A percentile compares a stretch with the other conserved stretches of the same genome.
Evolutionary conservation across 2,888 invertebrate species (phyloP).

Genomic region (Trimorus sp.): DNA sequence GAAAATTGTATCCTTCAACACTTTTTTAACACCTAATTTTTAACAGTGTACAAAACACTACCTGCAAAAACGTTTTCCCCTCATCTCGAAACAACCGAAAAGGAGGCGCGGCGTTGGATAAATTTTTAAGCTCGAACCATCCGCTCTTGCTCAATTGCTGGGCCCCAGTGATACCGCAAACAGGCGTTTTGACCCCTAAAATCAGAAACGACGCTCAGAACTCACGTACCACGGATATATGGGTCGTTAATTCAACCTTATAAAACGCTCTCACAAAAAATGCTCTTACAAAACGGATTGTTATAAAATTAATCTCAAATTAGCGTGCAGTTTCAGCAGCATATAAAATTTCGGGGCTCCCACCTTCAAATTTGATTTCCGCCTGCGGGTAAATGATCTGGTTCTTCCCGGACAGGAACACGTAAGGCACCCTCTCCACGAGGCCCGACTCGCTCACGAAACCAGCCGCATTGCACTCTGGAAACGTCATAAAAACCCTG

Average conservation of each 20-base stretch:
- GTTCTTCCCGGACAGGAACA: constrained; percentile 91
- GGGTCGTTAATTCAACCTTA: too few relatives aligned
- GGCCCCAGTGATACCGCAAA: constrained; percentile 93
- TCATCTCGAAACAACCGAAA: constrained; percentile 91
- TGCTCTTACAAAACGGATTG: too few relatives aligned
- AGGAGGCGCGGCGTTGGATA: constrained; percentile 89
- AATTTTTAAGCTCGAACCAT: constrained; percentile 90
- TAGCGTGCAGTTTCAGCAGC: too few relatives aligned
- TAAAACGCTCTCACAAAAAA: too few relatives aligned
- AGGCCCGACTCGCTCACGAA: constrained; percentile 88
- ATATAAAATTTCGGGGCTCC: neutral
- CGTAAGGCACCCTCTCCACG: constrained; percentile 91
- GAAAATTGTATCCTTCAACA: too few relatives aligned
- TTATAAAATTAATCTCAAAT: neutral
- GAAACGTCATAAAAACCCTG: constrained; percentile 72
- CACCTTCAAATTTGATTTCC: constrained; percentile 91
- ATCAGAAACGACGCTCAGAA: neutral
- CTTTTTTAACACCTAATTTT: too few relatives aligned
- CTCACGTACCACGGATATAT: neutral
- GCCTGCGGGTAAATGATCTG: constrained; percentile 94
- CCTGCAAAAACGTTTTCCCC: constrained; percentile 89
- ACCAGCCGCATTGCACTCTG: constrained; percentile 91
- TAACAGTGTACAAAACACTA: too few relatives aligned
- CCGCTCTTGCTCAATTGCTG: constrained; percentile 91
- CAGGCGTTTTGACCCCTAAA: constrained; percentile 89